Conservation (phyloP, 2,797 vertebrate genomes). For the Syndactyla subalaris region DNA sequence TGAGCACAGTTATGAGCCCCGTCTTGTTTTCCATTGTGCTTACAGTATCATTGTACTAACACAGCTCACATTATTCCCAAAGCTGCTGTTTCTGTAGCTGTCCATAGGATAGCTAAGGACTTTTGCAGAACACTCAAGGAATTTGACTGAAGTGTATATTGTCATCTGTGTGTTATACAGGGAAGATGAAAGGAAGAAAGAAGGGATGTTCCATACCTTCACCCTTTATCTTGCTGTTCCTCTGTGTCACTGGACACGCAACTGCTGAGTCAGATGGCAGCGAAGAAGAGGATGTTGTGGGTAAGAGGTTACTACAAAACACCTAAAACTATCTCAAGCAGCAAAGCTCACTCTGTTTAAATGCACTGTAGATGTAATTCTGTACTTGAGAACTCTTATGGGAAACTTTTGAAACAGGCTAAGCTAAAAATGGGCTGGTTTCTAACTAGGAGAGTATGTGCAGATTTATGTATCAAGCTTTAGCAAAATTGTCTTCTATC, state of each 20-base stretch:
- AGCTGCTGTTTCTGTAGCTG: background rate
- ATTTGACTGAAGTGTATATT: background rate
- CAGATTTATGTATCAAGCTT: background rate
- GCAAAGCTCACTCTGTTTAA: background rate
- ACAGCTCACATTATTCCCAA: background rate
- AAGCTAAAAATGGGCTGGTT: background rate
- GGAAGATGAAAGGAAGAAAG: constrained; percentile 55
- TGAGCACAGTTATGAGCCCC: background rate
- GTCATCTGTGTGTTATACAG: constrained; percentile 41
- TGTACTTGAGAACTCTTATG: background rate
- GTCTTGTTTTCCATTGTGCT: background rate
- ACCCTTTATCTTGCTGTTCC: constrained; percentile 34
- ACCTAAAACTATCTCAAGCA: background rate
- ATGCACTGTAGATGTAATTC: background rate
- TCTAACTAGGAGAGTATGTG: background rate
- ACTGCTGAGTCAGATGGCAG: background rate
- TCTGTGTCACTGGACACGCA: background rate
- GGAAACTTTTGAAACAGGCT: background rate
- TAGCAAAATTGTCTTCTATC: background rate
- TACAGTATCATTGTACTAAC: background rate
- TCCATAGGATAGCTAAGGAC: too few relatives aligned
- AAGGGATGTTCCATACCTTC: background rate
- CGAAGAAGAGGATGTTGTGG: background rate
- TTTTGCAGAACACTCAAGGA: background rate
- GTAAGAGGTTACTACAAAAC: constrained; percentile 51